Evolutionary conservation across 2,888 invertebrate species (phyloP).

Genomic region (Mantis religiosa): DNA sequence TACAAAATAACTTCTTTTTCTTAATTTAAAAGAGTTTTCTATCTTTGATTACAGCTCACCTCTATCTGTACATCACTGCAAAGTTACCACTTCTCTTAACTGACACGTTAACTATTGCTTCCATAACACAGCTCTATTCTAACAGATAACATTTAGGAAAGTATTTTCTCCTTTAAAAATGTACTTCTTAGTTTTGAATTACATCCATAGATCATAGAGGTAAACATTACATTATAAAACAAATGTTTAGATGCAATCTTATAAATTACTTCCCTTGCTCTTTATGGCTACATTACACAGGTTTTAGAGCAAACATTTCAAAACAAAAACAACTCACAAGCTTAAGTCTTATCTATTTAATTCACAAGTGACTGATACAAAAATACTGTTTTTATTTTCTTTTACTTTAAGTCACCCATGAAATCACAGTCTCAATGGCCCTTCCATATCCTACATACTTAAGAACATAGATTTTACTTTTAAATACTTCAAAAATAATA

Average conservation of each 20-base stretch:
- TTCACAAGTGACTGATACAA: slow-evolving; percentile 27
- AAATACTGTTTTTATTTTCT: slow-evolving; percentile 28
- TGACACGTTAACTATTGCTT: neutral
- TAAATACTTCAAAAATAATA: slow-evolving; percentile 16
- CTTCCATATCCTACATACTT: slow-evolving; percentile 18
- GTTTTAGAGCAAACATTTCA: slow-evolving; percentile 1
- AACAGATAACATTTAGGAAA: neutral
- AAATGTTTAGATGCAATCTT: neutral
- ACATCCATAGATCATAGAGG: neutral
- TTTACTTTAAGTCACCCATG: slow-evolving; percentile 25
- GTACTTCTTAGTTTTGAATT: neutral
- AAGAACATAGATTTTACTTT: neutral
- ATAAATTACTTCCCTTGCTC: neutral
- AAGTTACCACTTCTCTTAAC: neutral
- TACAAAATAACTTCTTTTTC: neutral
- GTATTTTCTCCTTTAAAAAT: neutral
- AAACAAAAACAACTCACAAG: neutral
- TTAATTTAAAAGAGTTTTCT: neutral
- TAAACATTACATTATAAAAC: neutral
- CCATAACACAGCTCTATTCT: neutral
- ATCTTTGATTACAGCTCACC: neutral
- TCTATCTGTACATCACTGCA: neutral
- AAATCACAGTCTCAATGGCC: slow-evolving; percentile 27
- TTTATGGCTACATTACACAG: neutral
- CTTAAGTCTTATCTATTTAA: slow-evolving; percentile 12